These are phyloP conservation scores for Sinella curviseta DNA, from an alignment of 1,140 invertebrate species.

Conservation along the genomic window DNA sequence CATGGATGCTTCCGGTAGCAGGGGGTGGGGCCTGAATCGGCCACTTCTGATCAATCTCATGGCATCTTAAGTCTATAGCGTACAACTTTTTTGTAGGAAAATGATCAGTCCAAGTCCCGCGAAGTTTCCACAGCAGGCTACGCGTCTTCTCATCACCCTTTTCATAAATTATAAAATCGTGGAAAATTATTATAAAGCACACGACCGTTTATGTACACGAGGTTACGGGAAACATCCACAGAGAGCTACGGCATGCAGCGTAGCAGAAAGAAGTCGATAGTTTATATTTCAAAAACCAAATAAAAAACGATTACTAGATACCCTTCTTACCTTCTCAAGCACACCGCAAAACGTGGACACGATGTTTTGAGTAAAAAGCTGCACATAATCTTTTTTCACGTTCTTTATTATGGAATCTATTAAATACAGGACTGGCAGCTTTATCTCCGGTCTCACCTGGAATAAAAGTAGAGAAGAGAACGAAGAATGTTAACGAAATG, in stretches of 20 bases:
- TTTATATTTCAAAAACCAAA: no score
- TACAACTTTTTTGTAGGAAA: conserved; percentile 85
- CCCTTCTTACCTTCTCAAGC: conserved; percentile 81
- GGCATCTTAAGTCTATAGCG: conserved; percentile 83
- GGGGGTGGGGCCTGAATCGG: conserved; percentile 71
- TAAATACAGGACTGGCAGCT: conserved; percentile 93
- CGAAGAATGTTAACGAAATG: no score
- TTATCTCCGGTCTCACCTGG: conserved; percentile 83
- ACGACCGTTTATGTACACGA: no score
- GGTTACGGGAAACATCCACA: no score
- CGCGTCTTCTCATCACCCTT: conserved; percentile 92
- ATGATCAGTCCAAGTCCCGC: conserved; percentile 92
- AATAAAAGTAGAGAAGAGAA: no score
- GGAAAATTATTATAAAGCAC: no score
- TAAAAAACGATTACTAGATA: no score
- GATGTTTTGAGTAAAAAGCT: conserved; percentile 84
- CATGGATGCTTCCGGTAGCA: conserved; percentile 75
- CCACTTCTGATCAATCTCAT: conserved; percentile 89
- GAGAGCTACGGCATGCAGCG: no score
- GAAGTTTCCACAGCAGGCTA: conserved; percentile 86
- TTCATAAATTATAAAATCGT: conserved; percentile 37
- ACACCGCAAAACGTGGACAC: conserved; percentile 79
- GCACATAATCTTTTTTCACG: conserved; percentile 79
- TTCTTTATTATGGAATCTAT: conserved; percentile 99
- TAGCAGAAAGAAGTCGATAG: no score